Base-by-base conservation (phyloP, 2,888 invertebrate species). In the Serrognathus titanus region DNA sequence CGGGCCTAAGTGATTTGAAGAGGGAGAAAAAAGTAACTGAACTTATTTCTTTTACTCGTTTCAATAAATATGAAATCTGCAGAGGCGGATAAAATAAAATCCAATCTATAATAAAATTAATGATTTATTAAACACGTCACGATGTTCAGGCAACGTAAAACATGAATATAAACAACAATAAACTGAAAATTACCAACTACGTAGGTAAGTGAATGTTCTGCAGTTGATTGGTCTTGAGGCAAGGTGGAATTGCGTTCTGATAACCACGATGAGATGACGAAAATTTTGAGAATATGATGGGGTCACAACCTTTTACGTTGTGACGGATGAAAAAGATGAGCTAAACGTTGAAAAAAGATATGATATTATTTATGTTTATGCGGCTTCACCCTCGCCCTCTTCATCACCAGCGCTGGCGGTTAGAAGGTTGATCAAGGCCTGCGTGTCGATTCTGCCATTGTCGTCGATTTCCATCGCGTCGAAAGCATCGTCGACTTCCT, bases 381-480 rank as follows among this genome's bases (percentile, higher is more conserved):
- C 78, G 48, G 77, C 78, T 70, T 75, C 78, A 40, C 71, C 71
- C 35, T 74, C 83, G 64, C 75, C 84, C 66, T 83, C 90, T 71
- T 88, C 90, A 58, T 87, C 93, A 69, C 92, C 92, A 67, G 85
- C 89, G 79, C 88, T 86, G 79, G 92, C 93, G 71, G 92, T 92
- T 73, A 94, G 84, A 86, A 94, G 90, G 79, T 88, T 83, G 81
- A 94, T 92, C 70, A 94, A 87, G 78, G 89, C 90, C 71, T 80
- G 82, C 78, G 93, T 92, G 82, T 94, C 93, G 78, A 94, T 93
- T 83, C 85, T 86, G 77, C 93, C 93, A 75, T 90, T 88, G 78
- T 91, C 91, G 80, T 94, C 94, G 76, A 94, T 91, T 60, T 89
- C 89, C 88, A 95, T 92, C 81, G 92, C 90, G 81, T 94, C 94